Evolutionary conservation across 1,140 invertebrate species (phyloP).

Genomic region (Dendrolimus kikuchii): DNA sequence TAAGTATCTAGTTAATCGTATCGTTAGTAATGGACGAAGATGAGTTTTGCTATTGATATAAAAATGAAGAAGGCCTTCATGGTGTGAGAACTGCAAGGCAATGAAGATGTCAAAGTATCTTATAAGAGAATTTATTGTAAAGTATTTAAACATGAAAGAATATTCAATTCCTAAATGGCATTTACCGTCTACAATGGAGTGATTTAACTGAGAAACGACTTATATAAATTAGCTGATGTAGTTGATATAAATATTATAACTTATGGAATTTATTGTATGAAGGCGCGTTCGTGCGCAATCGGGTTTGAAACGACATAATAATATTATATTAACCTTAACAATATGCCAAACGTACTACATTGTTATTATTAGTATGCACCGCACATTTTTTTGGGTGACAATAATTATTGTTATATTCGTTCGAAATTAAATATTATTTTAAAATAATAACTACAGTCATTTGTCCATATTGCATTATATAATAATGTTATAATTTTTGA

Average conservation of each 20-base stretch:
- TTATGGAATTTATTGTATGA: constrained; percentile 39
- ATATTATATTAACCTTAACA: constrained; percentile 20
- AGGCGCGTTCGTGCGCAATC: constrained; percentile 6
- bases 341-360: constrained; percentile 50
- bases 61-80: no score
- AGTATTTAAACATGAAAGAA: constrained; percentile 55
- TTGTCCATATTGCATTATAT: no score
- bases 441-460: no score
- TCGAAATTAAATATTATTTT: constrained; percentile 15
- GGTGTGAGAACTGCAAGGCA: no score
- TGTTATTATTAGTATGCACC: constrained; percentile 31
- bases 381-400: constrained; percentile 31
- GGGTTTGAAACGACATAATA: constrained; percentile 24
- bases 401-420: constrained; percentile 23
- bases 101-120: no score
- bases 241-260: constrained; percentile 49
- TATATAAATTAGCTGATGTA: constrained; percentile 55
- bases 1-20: constrained; percentile 43
- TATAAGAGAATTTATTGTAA: constrained; percentile 28
- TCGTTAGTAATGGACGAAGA: neutral
- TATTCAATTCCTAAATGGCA: constrained; percentile 69
- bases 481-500: no score
- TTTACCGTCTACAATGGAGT: constrained; percentile 66
- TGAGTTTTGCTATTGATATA: no score
- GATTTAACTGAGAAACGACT: constrained; percentile 50